These are phyloP conservation scores for Epiblema foenella DNA, from an alignment of 2,888 invertebrate species.

Conservation along the genomic window DNA sequence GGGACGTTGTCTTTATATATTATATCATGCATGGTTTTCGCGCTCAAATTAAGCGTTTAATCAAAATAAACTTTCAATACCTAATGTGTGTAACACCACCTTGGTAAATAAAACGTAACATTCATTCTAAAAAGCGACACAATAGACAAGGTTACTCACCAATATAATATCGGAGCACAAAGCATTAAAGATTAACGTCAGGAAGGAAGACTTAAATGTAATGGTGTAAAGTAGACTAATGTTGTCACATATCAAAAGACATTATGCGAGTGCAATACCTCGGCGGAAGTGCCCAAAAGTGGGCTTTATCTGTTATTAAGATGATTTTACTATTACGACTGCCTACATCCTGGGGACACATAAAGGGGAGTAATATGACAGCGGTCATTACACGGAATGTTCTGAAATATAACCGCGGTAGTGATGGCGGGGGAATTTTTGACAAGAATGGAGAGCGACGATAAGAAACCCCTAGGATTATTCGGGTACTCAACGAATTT, in stretches of 20 bases:
- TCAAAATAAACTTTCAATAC: too few relatives aligned
- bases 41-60: too few relatives aligned
- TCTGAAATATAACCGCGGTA: slow-evolving; percentile 45
- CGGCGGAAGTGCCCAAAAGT: slow-evolving; percentile 51
- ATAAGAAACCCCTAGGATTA: slow-evolving; percentile 37
- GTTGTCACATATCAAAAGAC: slow-evolving; percentile 41
- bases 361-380: slow-evolving; percentile 68
- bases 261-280: slow-evolving; percentile 55
- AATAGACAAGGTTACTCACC: neutral
- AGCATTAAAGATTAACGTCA: slow-evolving; percentile 25
- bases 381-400: slow-evolving; percentile 52
- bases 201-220: slow-evolving; percentile 18
- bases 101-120: neutral
- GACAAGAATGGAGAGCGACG: slow-evolving; percentile 35
- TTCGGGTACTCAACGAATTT: slow-evolving; percentile 25
- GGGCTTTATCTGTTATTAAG: slow-evolving; percentile 73
- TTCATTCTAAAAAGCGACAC: neutral
- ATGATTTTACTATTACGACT: slow-evolving; percentile 78
- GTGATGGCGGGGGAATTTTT: slow-evolving; percentile 40
- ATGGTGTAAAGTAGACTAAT: slow-evolving; percentile 39
- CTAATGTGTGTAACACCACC: neutral
- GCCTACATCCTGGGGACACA: slow-evolving; percentile 73
- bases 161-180: neutral
- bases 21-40: too few relatives aligned
- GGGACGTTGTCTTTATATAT: too few relatives aligned